A percentile compares a stretch with the other conserved stretches of the same genome.
Conservation (phyloP, 2,113 vertebrate genomes). For the Chaetorhynchus papuensis region DNA sequence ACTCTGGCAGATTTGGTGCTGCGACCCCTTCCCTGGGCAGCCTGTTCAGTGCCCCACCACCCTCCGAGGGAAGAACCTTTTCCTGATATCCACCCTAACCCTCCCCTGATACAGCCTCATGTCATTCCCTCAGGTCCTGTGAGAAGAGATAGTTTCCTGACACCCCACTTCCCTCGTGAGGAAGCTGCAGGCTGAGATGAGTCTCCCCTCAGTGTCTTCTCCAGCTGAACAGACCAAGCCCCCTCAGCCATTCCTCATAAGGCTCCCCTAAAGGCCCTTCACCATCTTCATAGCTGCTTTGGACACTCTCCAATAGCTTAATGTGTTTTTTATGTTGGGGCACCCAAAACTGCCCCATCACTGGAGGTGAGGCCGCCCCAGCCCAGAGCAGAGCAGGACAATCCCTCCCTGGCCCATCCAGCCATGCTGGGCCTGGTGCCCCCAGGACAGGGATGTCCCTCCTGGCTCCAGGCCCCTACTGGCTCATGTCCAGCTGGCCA, state of each 20-base stretch:
- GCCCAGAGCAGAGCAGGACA: neutral
- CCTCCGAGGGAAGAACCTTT: neutral
- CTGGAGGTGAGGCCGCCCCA: rapidly evolving
- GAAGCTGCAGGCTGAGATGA: neutral
- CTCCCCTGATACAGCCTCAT: neutral
- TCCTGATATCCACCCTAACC: neutral
- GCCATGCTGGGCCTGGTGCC: neutral
- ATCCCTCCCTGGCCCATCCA: rapidly evolving
- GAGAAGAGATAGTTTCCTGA: neutral
- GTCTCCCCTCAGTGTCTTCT: neutral
- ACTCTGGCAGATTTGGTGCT: neutral
- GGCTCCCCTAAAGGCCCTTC: neutral
- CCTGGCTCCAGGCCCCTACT: neutral
- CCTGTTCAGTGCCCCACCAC: neutral
- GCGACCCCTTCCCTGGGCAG: neutral
- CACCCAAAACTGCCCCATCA: neutral
- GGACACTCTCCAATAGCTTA: neutral
- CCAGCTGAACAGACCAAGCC: neutral
- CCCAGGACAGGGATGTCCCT: neutral
- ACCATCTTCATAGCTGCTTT: neutral
- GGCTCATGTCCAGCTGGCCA: neutral
- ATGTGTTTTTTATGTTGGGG: neutral
- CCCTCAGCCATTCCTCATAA: neutral
- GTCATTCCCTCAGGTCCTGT: neutral
- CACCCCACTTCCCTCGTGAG: neutral